phyloP scores from a whole-genome alignment of 2,113 vertebrate genomes.

The Oreochromis aureus region DNA sequence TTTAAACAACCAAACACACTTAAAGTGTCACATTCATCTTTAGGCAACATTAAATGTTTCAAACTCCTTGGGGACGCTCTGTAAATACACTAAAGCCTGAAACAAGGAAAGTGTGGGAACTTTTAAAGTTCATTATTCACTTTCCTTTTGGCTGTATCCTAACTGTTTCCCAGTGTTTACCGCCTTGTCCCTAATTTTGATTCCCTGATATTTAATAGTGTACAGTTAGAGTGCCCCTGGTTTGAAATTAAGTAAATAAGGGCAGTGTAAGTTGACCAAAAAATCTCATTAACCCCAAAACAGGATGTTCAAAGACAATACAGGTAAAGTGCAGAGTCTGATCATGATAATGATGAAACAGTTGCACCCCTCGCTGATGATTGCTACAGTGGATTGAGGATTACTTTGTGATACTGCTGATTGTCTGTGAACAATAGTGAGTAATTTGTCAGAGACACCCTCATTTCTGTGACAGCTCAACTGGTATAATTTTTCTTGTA shows the following conservation, averaged over 20 bases:
- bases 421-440: slow-evolving; percentile 5
- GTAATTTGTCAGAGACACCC: background rate
- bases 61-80: background rate
- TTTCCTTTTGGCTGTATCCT: background rate
- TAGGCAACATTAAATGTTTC: background rate
- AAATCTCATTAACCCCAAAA: background rate
- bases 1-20: background rate
- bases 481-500: background rate
- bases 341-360: background rate
- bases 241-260: background rate
- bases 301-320: background rate
- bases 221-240: background rate
- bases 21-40: background rate
- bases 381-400: background rate
- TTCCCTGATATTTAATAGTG: rapidly evolving
- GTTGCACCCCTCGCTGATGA: background rate
- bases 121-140: background rate
- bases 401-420: background rate
- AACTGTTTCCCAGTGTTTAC: background rate
- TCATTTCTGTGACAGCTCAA: background rate
- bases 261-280: background rate
- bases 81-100: background rate
- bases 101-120: background rate
- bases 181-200: background rate
- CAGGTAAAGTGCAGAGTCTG: background rate